Evolutionary conservation across 2,888 invertebrate genomes (phyloP), one percentile per base, ranked within the genome.

Genomic region (Drosophila percnosoma): DNA sequence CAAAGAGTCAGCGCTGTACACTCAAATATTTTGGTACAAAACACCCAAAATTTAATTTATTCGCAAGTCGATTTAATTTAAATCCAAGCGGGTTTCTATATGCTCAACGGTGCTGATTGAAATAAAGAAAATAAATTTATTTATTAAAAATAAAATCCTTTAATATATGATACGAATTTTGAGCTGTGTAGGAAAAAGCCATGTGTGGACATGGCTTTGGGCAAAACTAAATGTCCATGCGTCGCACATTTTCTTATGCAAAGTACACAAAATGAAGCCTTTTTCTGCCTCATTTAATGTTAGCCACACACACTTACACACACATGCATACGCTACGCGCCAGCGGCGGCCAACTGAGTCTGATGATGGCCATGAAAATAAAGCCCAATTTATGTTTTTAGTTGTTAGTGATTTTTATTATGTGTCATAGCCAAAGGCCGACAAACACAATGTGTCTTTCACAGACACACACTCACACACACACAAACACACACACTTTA

Each of bases 331-430:
- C 21, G 34, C 10, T 13, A 0, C n/a, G 54, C 54, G 62, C 52
- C 27, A 27, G 27, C n/a, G 34, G 27, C 60, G 29, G 36, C 21
- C 60, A 42, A 31, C 45, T 58, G 59, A 52, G 70, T 70, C 69
- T 68, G 75, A 55, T 68, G 75, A 57, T 83, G 86, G 77, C 83
- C 85, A 86, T 85, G 85, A 83, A 86, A 85, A 79, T 88, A 87
- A 87, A 87, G 87, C 78, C 85, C 75, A 87, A 87, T 87, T 87
- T 87, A 87, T 87, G 87, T 81, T 89, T 85, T 84, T 87, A 82
- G 89, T 87, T 87, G 85, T 84, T 84, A 82, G 83, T 87, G 86
- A 89, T 87, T 89, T 87, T 87, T 87, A 89, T 87, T 87, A 89
- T 89, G 87, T 87, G 86, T 84, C 85, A 85, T 81, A 83, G 83